Conservation (phyloP, 2,888 invertebrate genomes). For the Achlya flavicornis region DNA sequence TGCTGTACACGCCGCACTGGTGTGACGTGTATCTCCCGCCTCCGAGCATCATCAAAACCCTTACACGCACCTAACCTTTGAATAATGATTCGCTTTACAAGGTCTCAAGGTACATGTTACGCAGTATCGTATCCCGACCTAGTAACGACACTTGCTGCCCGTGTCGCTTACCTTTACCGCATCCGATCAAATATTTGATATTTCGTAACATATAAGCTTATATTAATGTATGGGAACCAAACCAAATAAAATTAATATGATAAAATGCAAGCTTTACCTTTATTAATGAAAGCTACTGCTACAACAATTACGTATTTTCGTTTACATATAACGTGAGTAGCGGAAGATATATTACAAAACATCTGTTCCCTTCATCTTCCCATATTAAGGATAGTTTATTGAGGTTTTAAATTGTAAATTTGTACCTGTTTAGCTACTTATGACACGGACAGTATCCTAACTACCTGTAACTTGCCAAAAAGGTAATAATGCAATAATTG, state of each 20-base stretch:
- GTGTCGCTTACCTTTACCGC: background rate
- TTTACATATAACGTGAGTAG: no score
- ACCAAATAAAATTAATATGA: no score
- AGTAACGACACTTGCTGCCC: conserved; percentile 7
- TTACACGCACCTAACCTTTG: conserved; percentile 19
- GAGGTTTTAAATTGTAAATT: no score
- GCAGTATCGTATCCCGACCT: conserved; percentile 2
- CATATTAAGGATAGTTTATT: no score
- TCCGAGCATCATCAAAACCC: conserved; percentile 33
- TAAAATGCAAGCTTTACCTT: no score
- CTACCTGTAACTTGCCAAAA: no score
- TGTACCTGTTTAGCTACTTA: no score
- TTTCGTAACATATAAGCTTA: background rate
- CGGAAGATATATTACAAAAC: no score
- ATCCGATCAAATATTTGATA: conserved; percentile 5
- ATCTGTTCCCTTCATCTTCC: no score
- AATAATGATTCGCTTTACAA: conserved; percentile 12
- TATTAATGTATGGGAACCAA: background rate
- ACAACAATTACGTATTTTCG: background rate
- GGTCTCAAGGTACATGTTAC: background rate
- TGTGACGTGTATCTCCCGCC: conserved; percentile 8
- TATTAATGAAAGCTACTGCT: background rate
- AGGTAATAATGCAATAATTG: no score
- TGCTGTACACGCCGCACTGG: conserved; percentile 27
- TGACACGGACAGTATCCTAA: no score